Base-by-base conservation (phyloP, 2,888 invertebrate species). In the Pandemis cinnamomeana region DNA sequence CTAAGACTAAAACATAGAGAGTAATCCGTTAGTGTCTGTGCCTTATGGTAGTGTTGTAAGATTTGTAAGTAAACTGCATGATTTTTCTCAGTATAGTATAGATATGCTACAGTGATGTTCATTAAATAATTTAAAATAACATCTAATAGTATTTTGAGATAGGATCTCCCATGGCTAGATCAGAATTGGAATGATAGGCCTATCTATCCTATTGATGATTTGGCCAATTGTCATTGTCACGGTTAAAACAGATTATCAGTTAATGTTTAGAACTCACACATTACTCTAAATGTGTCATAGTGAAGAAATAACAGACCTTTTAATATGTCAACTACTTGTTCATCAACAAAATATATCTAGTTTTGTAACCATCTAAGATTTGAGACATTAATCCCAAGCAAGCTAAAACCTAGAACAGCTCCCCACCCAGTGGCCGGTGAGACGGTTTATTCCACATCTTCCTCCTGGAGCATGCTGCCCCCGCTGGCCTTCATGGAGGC, bases 381-480 rank as follows among this genome's bases (percentile, higher is more conserved):
- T 58, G 58, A 27, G 20, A n/a, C 68, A 62, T 62, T 53, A 13
- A 5, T 67, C 58, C 55, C 20, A 41, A 64, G 48, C 62, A 42
- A 10, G 60, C 60, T 46, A 46, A n/a, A 69, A 15, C 61, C 6
- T n/a, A 41, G 51, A 51, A 66, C 61, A 6, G 60, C n/a, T 48
- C 68, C 51, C 51, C 62, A 74, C 64, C 36, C 48, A 71, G 20
- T 41, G 5, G 36, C 42, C 42, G 58, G 15, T 7, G n/a, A 11
- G 15, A 51, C 7, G 41, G 71, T 83, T 85, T 91, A 94, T 83
- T 94, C 94, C 6, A 94, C 93, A 55, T 94, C 94, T 51, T 94
- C 94, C 72, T 94, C 94, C 64, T 94, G 94, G 61, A 93, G 79
- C 0, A 82, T 71, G n/a, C 69, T 80, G 74, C 86, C 88, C 55